Evolutionary conservation across 1,140 invertebrate genomes (phyloP), one percentile per base, ranked within the genome.

Genomic region (Euura saliciscinereae): DNA sequence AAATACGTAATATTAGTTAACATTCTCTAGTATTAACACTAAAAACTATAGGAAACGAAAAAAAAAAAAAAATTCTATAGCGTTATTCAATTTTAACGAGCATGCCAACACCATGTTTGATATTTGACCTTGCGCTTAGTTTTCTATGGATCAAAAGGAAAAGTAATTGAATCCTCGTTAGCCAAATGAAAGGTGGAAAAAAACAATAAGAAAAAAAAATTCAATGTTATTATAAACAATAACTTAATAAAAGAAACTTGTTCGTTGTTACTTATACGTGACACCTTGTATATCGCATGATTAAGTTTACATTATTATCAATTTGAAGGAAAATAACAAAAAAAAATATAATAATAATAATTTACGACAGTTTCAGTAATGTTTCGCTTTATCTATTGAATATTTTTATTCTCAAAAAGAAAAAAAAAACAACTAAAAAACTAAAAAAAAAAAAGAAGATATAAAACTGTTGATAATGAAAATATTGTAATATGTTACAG

Each of bases 161-260:
- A 71, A 77, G 68, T 79, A 69, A 73, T 74, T 71, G 71, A 79
- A 70, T 79, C 71, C 71, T 79, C 75, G 76, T 79, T 79, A 79
- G 76, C 73, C 71, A 74, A 77, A 75, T 45, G 72, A 73, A 79
- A 73, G 74, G 69, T 71, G 66, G 75, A 68, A 75, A 66, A 71
- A 79, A 68, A 74, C 67, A 77, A 73, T 71, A 76, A 78, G 77
- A 73, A 76, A 80, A 69, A 78, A 73, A 75, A 76, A 80, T 77
- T 79, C 75, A 80, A 84, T 83, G 83, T 84, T 83, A 84, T 83
- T 82, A 84, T 84, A 83, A 84, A 84, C 74, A 72, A 84, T 81
- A 81, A 83, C 82, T 83, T 82, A 84, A 83, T 83, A 83, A 84
- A 84, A 82, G 76, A 83, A 84, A 83, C 79, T 84, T 82, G 81